Evolutionary conservation across 2,113 vertebrate species (phyloP).

Genomic region (Todiramphus chloris): DNA sequence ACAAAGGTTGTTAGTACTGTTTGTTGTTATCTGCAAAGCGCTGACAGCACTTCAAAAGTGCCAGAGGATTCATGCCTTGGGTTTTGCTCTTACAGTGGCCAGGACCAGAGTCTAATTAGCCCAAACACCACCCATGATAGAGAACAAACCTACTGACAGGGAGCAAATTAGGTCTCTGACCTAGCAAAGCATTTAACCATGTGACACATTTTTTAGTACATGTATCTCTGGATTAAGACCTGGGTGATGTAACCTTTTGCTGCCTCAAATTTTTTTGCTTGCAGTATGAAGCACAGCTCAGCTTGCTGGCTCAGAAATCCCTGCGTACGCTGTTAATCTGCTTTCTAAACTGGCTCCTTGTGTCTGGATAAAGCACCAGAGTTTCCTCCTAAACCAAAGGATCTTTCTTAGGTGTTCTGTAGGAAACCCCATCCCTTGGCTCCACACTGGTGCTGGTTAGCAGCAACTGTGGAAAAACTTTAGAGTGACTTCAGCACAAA

Average conservation of each 20-base stretch:
- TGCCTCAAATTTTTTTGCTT: constrained; percentile 43
- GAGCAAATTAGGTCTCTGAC: constrained; percentile 65
- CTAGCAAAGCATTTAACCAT: constrained; percentile 47
- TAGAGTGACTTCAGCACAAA: not conserved
- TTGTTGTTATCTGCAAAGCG: constrained; percentile 17
- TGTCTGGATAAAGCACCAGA: not conserved
- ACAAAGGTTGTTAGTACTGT: constrained; percentile 42
- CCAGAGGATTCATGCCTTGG: constrained; percentile 40
- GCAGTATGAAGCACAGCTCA: constrained; percentile 1
- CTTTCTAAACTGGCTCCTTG: not conserved
- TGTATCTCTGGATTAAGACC: constrained; percentile 32
- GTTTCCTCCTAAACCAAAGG: not conserved
- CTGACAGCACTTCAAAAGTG: constrained; percentile 17
- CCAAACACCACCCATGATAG: not conserved
- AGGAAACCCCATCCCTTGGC: not conserved
- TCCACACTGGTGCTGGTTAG: not conserved
- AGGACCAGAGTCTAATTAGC: constrained; percentile 59
- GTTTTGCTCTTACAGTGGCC: constrained; percentile 35
- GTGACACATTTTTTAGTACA: not conserved
- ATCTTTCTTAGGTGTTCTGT: not conserved
- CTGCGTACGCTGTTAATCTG: not conserved
- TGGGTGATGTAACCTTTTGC: constrained; percentile 40
- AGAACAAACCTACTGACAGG: constrained; percentile 43
- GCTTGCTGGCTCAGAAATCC: not conserved
- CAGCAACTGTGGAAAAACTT: not conserved